Conservation (phyloP, 1,140 invertebrate species). For the Bilobella aurantiaca region DNA sequence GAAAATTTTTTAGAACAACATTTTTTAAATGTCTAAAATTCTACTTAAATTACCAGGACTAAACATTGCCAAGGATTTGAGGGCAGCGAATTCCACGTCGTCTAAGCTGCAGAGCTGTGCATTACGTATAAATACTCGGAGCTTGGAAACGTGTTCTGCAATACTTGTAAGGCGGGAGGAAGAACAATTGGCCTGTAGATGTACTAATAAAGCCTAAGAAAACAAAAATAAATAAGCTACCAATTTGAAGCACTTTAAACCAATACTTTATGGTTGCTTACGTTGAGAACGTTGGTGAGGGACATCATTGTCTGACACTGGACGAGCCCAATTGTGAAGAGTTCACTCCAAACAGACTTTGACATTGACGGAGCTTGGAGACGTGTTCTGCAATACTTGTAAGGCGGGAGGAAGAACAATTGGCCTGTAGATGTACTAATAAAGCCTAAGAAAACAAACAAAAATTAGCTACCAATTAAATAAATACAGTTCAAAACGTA, state of each 20-base stretch:
- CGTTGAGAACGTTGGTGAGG: constrained; percentile 66
- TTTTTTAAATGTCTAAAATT: constrained; percentile 40
- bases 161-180: constrained; percentile 21
- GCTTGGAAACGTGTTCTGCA: constrained; percentile 64
- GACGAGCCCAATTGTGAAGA: constrained; percentile 82
- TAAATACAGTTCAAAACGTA: too few species aligned
- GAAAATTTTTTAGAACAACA: too few species aligned
- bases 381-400: constrained; percentile 55
- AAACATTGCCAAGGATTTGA: constrained; percentile 78
- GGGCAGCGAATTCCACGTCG: constrained; percentile 75
- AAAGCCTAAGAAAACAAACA: too few species aligned
- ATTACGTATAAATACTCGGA: constrained; percentile 70
- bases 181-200: constrained; percentile 42
- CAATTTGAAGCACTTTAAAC: too few species aligned
- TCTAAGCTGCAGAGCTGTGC: constrained; percentile 65
- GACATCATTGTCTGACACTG: constrained; percentile 74
- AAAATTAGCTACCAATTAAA: too few species aligned
- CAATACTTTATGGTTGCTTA: too few species aligned
- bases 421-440: constrained; percentile 51
- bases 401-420: constrained; percentile 19
- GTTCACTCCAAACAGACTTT: constrained; percentile 67
- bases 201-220: constrained; percentile 67
- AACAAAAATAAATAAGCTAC: too few species aligned
- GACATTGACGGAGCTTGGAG: constrained; percentile 72
- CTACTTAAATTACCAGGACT: constrained; percentile 46